Conservation (phyloP, 1,140 invertebrate genomes). For the Plodia interpunctella region DNA sequence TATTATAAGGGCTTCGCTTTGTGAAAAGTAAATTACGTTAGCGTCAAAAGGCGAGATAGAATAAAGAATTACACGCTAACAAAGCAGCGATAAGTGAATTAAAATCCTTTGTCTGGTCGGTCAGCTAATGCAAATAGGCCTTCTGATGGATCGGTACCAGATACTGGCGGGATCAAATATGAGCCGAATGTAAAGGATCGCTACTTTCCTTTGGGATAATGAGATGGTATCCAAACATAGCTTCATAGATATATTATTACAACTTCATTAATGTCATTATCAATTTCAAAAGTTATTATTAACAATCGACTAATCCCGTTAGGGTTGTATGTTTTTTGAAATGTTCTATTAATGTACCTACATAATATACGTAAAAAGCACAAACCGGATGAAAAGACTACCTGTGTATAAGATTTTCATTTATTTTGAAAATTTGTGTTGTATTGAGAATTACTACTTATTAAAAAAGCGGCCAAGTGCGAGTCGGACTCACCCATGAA, state of each 20-base stretch:
- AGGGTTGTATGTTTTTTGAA: too few species aligned
- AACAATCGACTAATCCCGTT: too few species aligned
- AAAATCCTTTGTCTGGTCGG: slow-evolving; percentile 55
- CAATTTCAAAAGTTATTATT: too few species aligned
- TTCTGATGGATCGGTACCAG: slow-evolving; percentile 49
- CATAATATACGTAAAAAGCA: too few species aligned
- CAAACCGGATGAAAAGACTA: too few species aligned
- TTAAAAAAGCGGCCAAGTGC: too few species aligned
- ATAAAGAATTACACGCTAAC: slow-evolving; percentile 51
- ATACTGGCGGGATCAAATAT: background rate
- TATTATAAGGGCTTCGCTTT: slow-evolving; percentile 40
- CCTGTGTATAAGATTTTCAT: too few species aligned
- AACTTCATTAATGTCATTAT: too few species aligned
- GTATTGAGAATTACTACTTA: too few species aligned
- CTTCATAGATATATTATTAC: background rate
- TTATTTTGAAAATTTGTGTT: too few species aligned
- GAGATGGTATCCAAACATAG: background rate
- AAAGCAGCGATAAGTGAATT: slow-evolving; percentile 60
- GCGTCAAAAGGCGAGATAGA: slow-evolving; percentile 44
- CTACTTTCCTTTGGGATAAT: background rate
- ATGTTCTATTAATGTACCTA: too few species aligned
- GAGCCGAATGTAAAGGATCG: background rate
- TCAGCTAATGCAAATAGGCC: slow-evolving; percentile 46
- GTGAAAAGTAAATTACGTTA: slow-evolving; percentile 54
- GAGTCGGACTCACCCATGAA: too few species aligned